phyloP scores from a whole-genome alignment of 2,888 invertebrate species.

The Hemistola chrysoprasaria region DNA sequence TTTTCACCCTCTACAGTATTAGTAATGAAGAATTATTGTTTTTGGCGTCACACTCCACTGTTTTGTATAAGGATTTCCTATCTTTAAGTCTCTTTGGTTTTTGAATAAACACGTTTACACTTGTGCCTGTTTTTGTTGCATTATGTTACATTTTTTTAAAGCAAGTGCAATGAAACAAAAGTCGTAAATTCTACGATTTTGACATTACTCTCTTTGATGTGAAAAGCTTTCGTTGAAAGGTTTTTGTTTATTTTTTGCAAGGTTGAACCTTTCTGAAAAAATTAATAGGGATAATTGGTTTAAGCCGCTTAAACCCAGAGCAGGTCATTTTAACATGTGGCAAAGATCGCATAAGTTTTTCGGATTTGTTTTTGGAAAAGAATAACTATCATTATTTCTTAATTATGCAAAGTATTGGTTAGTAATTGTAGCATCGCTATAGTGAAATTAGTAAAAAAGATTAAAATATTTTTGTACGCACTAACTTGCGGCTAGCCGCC shows the following conservation, averaged over 20 bases:
- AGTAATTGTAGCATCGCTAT: no score
- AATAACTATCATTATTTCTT: no score
- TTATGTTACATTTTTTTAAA: constrained; percentile 32
- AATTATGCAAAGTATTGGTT: no score
- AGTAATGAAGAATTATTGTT: constrained; percentile 79
- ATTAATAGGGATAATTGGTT: constrained; percentile 34
- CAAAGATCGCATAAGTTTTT: constrained; percentile 8
- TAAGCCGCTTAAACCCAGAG: constrained; percentile 3
- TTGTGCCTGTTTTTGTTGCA: constrained; percentile 55
- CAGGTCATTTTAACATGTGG: constrained; percentile 27
- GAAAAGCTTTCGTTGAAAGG: constrained; percentile 8
- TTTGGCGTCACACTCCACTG: constrained; percentile 70
- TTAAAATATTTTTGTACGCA: no score
- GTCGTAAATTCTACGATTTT: constrained; percentile 6
- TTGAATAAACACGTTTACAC: constrained; percentile 70
- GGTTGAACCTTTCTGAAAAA: constrained; percentile 25
- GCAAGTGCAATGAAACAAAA: constrained; percentile 28
- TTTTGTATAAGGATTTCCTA: constrained; percentile 76
- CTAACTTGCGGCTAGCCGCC: no score
- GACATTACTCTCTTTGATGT: constrained; percentile 9
- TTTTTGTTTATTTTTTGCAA: constrained; percentile 12
- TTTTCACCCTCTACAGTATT: constrained; percentile 49
- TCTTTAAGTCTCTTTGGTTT: constrained; percentile 64
- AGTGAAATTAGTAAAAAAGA: no score
- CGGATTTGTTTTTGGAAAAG: no score